Evolutionary conservation across 30 jellyfish, hydroid and myxozoan genomes (phyloP).

Genomic region (Turritopsis dohrnii): DNA sequence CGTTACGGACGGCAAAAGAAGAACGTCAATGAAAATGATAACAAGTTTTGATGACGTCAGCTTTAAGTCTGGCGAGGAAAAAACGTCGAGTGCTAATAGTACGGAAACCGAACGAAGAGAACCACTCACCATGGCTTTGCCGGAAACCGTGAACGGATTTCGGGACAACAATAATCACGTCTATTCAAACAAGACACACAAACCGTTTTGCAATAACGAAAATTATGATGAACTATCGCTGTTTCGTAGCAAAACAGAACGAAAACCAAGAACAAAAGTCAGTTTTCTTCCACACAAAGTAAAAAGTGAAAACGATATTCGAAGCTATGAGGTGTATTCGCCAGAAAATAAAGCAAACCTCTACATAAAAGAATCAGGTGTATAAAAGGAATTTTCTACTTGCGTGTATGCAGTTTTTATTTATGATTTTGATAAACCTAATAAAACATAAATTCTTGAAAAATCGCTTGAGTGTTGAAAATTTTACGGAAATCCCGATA

Average conservation of each 20-base stretch:
- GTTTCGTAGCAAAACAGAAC: neutral
- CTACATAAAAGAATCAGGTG: neutral
- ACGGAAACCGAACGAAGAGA: neutral
- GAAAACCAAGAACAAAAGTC: neutral
- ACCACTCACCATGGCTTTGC: neutral
- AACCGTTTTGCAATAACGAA: neutral
- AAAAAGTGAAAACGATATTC: neutral
- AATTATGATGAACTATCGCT: neutral
- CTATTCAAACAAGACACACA: neutral
- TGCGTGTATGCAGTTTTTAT: neutral
- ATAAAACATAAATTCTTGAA: too few species aligned
- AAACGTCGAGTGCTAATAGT: neutral
- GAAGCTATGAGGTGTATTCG: neutral
- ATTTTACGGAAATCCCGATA: too few species aligned
- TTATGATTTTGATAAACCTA: neutral
- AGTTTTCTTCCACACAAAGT: neutral
- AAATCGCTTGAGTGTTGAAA: too few species aligned
- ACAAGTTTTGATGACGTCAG: constrained; percentile 4
- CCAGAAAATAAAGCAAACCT: neutral
- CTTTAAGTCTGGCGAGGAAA: neutral
- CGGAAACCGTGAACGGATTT: neutral
- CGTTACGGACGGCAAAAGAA: neutral
- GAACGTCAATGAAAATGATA: constrained; percentile 3
- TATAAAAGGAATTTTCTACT: neutral
- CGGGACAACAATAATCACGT: neutral